phyloP scores from a whole-genome alignment of 2,888 invertebrate species.

The Drosophila affinis region DNA sequence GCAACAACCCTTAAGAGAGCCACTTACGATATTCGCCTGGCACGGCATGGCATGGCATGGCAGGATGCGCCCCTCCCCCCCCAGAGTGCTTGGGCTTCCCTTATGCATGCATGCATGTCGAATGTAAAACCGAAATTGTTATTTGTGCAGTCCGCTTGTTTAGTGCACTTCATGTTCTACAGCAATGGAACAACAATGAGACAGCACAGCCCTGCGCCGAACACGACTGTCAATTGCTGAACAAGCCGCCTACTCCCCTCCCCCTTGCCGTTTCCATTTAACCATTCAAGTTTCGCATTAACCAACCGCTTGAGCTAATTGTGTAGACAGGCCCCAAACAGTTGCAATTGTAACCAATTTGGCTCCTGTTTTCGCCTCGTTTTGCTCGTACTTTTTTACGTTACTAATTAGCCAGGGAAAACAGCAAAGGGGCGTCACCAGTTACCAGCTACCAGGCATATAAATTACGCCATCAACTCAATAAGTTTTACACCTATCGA shows the following conservation, averaged over 20 bases:
- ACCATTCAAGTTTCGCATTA: constrained; percentile 48
- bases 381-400: neutral
- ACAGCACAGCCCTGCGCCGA: constrained; percentile 27
- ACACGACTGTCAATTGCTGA: constrained; percentile 62
- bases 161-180: constrained; percentile 62
- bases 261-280: constrained; percentile 58
- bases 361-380: constrained; percentile 20
- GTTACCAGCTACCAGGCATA: constrained; percentile 2
- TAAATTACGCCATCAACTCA: constrained; percentile 51
- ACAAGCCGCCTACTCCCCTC: constrained; percentile 43
- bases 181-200: constrained; percentile 28
- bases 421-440: constrained; percentile 55
- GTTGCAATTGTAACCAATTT: constrained; percentile 28
- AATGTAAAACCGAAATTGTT: constrained; percentile 72
- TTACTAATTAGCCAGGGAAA: constrained; percentile 57
- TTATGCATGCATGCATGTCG: constrained; percentile 52
- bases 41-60: too few species aligned
- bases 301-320: constrained; percentile 60
- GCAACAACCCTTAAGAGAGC: constrained; percentile 37
- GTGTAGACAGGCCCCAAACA: constrained; percentile 49
- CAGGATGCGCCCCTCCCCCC: constrained; percentile 9
- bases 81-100: constrained; percentile 5
- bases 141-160: constrained; percentile 69
- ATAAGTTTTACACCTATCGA: constrained; percentile 47
- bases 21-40: constrained; percentile 56